Evolutionary conservation across 2,888 invertebrate species (phyloP).

Genomic region (Metacarcinus magister): DNA sequence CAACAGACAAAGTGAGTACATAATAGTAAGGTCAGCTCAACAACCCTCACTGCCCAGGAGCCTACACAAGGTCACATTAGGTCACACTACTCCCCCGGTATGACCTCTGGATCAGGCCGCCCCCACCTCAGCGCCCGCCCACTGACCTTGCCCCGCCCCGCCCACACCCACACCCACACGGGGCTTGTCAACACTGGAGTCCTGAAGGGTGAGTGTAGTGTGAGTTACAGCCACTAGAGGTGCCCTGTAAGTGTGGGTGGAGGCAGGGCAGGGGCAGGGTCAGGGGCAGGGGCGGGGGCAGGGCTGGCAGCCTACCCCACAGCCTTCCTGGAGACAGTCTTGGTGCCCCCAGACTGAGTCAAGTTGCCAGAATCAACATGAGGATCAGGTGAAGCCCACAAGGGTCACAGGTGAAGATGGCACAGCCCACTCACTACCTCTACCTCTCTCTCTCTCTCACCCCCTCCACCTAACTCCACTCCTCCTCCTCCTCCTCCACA

Average conservation of each 20-base stretch:
- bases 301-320: neutral
- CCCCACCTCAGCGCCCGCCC: neutral
- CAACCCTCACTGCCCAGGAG: neutral
- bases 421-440: slow-evolving; percentile 1
- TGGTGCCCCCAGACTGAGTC: slow-evolving; percentile 27
- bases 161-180: slow-evolving; percentile 10
- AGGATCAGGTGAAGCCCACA: slow-evolving; percentile 70
- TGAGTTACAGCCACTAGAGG: neutral
- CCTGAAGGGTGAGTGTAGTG: neutral
- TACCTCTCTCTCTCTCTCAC: neutral
- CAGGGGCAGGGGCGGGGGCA: neutral
- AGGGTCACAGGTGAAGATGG: slow-evolving; percentile 74
- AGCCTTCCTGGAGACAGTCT: neutral
- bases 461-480: neutral
- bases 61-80: neutral
- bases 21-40: neutral
- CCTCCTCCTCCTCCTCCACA: neutral
- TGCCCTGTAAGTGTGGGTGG: neutral
- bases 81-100: neutral
- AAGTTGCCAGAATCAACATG: slow-evolving; percentile 54
- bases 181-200: neutral
- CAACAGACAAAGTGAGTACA: neutral
- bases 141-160: neutral
- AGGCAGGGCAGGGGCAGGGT: neutral
- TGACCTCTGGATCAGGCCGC: neutral